phyloP scores from a whole-genome alignment of 2,888 invertebrate genomes.

The Pheosia tremula region DNA sequence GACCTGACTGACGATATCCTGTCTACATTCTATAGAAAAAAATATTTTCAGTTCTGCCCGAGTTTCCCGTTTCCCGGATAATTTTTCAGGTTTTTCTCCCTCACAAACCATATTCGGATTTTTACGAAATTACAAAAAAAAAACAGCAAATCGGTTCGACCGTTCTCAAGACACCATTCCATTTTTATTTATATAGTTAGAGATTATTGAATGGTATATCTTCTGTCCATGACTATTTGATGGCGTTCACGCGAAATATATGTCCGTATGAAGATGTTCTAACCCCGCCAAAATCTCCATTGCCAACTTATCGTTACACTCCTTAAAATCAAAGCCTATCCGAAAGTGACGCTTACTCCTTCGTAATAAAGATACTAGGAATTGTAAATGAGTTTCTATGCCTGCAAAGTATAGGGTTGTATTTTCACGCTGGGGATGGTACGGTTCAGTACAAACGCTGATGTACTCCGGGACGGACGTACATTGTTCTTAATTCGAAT shows the following conservation, averaged over 20 bases:
- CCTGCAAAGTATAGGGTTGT: conserved; percentile 12
- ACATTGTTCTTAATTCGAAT: conserved; percentile 8
- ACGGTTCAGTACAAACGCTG: conserved; percentile 31
- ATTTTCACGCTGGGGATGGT: conserved; percentile 23
- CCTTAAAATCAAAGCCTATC: conserved; percentile 13
- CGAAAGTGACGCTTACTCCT: conserved; percentile 5
- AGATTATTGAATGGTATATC: not conserved
- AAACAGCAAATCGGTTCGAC: too few relatives aligned
- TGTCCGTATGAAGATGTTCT: conserved; percentile 24
- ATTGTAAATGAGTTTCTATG: not conserved
- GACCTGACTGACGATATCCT: too few relatives aligned
- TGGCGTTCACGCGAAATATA: not conserved
- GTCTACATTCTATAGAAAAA: too few relatives aligned
- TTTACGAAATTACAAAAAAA: too few relatives aligned
- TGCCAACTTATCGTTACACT: conserved; percentile 17
- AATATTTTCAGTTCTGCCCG: too few relatives aligned
- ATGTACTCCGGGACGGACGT: conserved; percentile 21
- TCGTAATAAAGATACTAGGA: conserved; percentile 16
- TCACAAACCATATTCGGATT: too few relatives aligned
- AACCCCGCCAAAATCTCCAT: conserved; percentile 27
- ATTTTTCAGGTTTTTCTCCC: too few relatives aligned
- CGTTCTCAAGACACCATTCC: too few relatives aligned
- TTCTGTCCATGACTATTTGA: conserved; percentile 29
- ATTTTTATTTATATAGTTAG: too few relatives aligned
- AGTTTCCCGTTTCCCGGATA: too few relatives aligned